Conservation (phyloP, 2,888 invertebrate genomes). For the Itoplectis maculator region DNA sequence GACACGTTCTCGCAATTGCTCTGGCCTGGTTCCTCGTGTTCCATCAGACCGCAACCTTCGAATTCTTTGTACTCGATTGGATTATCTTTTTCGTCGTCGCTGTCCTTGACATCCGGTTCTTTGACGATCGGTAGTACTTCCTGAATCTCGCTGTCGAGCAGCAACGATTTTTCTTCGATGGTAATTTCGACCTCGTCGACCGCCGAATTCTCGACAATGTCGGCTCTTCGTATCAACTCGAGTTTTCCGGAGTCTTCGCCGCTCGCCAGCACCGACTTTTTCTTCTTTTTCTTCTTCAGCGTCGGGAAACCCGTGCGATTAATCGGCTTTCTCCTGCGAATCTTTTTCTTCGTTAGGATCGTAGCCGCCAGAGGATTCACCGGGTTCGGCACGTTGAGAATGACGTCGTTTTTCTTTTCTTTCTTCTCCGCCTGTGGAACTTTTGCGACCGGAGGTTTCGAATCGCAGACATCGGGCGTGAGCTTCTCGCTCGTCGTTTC, state of each 20-base stretch:
- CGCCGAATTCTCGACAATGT: conserved; percentile 55
- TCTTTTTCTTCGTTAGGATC: conserved; percentile 85
- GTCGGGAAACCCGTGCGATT: conserved; percentile 96
- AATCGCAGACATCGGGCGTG: conserved; percentile 80
- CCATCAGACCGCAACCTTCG: conserved; percentile 60
- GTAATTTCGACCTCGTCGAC: conserved; percentile 53
- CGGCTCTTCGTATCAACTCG: conserved; percentile 58
- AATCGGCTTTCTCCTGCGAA: conserved; percentile 90
- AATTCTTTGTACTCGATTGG: conserved; percentile 67
- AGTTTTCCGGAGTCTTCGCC: conserved; percentile 52
- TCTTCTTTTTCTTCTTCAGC: conserved; percentile 93
- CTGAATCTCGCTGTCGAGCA: conserved; percentile 66
- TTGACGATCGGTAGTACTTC: conserved; percentile 68
- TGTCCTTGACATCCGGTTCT: conserved; percentile 59
- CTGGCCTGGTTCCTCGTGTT: conserved; percentile 59
- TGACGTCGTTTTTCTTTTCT: conserved; percentile 52
- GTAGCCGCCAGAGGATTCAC: conserved; percentile 69
- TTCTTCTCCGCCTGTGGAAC: conserved; percentile 41
- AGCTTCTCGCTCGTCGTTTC: conserved; percentile 85
- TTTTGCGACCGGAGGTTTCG: conserved; percentile 50
- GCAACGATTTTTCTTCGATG: conserved; percentile 60
- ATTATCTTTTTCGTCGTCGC: conserved; percentile 59
- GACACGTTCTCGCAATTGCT: conserved; percentile 71
- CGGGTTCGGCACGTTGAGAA: conserved; percentile 68
- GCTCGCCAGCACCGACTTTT: conserved; percentile 76